Evolutionary conservation across 2,888 invertebrate genomes (phyloP).

Genomic region (Diaperis boleti): DNA sequence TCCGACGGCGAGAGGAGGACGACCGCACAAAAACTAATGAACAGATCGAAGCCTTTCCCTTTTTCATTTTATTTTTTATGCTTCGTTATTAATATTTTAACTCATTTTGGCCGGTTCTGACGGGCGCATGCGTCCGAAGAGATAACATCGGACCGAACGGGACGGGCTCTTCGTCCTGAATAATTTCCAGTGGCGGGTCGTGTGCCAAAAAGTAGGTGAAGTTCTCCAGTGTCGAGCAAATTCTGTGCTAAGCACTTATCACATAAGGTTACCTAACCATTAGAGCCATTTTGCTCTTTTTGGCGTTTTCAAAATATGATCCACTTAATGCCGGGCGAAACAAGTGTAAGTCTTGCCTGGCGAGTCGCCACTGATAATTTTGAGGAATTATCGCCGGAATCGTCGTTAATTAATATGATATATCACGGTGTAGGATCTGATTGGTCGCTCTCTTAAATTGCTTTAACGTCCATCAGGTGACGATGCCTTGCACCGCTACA

Average conservation of each 20-base stretch:
- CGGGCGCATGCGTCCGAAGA: conserved; percentile 36
- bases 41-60: conserved; percentile 59
- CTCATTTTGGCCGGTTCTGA: conserved; percentile 52
- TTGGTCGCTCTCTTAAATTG: conserved; percentile 43
- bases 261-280: no score
- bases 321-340: no score
- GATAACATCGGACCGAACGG: conserved; percentile 21
- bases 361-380: no score
- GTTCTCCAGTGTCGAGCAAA: no score
- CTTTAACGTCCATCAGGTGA: conserved; percentile 45
- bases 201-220: no score
- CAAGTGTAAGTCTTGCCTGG: no score
- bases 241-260: no score
- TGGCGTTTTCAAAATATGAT: no score
- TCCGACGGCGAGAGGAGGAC: conserved; percentile 43
- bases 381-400: conserved; percentile 51
- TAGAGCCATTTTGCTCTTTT: no score
- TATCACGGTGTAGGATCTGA: conserved; percentile 52
- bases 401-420: conserved; percentile 56
- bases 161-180: conserved; percentile 49
- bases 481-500: conserved; percentile 45
- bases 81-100: conserved; percentile 61
- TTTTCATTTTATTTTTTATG: conserved; percentile 59
- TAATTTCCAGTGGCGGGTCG: no score
- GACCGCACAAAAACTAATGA: conserved; percentile 59